Evolutionary conservation across 2,113 vertebrate species (phyloP).

Genomic region (Corvus moneduloides): DNA sequence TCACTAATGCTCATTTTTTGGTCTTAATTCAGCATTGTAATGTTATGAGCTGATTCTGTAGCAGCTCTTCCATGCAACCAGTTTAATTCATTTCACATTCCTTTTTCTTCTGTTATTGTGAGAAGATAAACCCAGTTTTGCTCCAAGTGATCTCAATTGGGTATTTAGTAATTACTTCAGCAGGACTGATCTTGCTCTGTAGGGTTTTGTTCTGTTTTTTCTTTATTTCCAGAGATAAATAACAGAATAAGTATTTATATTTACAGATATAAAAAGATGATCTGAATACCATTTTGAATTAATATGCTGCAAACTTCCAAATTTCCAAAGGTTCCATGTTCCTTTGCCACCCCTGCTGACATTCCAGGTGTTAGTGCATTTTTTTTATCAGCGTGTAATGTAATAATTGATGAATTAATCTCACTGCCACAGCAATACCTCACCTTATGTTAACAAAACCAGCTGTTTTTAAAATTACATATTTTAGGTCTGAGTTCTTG

Average conservation of each 20-base stretch:
- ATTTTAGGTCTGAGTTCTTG: not conserved
- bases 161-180: not conserved
- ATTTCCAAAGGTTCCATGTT: not conserved
- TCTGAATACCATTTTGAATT: not conserved
- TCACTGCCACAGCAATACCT: not conserved
- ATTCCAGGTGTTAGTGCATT: not conserved
- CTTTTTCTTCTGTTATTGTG: not conserved
- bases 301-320: not conserved
- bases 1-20: not conserved
- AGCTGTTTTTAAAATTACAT: not conserved
- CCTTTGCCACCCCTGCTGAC: not conserved
- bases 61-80: not conserved
- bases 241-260: not conserved
- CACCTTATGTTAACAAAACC: not conserved
- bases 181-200: not conserved
- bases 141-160: not conserved
- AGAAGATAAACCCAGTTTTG: not conserved
- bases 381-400: not conserved
- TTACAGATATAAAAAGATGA: not conserved
- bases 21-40: not conserved
- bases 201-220: not conserved
- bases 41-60: not conserved
- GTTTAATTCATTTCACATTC: not conserved
- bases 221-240: not conserved
- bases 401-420: not conserved